A percentile compares a stretch with the other conserved stretches of the same genome.
Conservation (phyloP, 2,797 vertebrate species). For the Sphaeramia orbicularis region DNA sequence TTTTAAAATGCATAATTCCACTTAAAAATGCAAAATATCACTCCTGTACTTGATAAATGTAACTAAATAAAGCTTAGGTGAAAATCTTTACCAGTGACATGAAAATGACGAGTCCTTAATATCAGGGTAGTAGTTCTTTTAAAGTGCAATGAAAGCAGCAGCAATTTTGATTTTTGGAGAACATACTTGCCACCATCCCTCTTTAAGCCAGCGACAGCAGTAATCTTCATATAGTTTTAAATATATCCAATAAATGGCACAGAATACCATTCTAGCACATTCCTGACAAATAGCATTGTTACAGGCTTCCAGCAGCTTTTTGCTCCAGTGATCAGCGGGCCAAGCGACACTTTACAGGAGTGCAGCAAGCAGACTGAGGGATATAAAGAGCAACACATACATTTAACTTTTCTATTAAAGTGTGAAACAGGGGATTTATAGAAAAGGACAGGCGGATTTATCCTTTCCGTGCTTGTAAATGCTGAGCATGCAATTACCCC, state of each 20-base stretch:
- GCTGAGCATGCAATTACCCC: constrained; percentile 90
- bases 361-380: constrained; percentile 68
- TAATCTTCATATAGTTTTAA: constrained; percentile 56
- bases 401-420: constrained; percentile 86
- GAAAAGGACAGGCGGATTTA: constrained; percentile 88
- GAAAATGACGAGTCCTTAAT: constrained; percentile 20
- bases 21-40: too few relatives aligned
- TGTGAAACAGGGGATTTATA: constrained; percentile 84
- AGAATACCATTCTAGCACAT: constrained; percentile 61
- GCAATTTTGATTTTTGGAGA: constrained; percentile 31
- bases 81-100: constrained; percentile 27
- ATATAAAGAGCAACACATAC: constrained; percentile 81
- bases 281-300: constrained; percentile 75
- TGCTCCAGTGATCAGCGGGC: constrained; percentile 63
- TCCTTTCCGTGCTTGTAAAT: constrained; percentile 89
- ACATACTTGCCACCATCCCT: constrained; percentile 31
- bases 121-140: constrained; percentile 17
- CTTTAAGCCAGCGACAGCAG: constrained; percentile 41
- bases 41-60: constrained; percentile 8
- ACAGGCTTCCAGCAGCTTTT: constrained; percentile 65
- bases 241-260: constrained; percentile 57
- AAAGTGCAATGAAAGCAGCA: constrained; percentile 24
- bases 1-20: too few relatives aligned
- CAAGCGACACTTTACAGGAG: constrained; percentile 74
- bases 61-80: constrained; percentile 1